Base-by-base conservation (phyloP, 2,113 vertebrate genomes). In the Laticauda laticaudata region DNA sequence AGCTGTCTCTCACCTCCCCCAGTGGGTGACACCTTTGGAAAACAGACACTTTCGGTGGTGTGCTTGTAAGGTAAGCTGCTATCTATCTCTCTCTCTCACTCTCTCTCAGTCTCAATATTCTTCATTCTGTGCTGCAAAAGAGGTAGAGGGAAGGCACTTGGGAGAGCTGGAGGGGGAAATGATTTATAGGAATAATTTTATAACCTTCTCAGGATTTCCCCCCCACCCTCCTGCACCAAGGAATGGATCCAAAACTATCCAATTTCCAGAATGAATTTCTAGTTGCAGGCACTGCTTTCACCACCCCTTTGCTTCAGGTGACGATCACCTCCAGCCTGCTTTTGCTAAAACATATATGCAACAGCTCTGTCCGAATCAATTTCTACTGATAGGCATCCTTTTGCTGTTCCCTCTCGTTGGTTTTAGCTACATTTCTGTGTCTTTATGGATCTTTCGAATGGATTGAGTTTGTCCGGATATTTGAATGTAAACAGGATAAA, bases 1-100 rank as follows among this genome's bases (percentile, higher is more conserved):
- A 87, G 81, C 92, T 24, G 92, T 93, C 92, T 93, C 89, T 90
- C 92, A 93, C 92, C 92, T 90, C 92, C 92, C 92, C 45, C 89
- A 87, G 92, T 43, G 81, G 61, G 81, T 90, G 81, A 90, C 89
- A 93, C 92, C 81, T 87, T 93, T 87, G 89, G 89, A 87, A 93
- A 90, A 39, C 89, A 90, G 89, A 93, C 48, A 57, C 43, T 86
- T 53, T 87, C 86, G 34, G 18, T 54, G 45, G 24, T 90, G 89
- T 69, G 61, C 59, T 90, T 90, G 3, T 14, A 93, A 93, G 92
- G 92, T 93, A 93, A 93, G 92, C 81, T 64, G 89, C 88, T 93
- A 54, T 86, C n/a, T 86, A 75, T 90, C 15, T 61, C 14, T 39
- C 69, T 21, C 92, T 90, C 64, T 18, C 34, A 21, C 34, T 9